phyloP scores from a whole-genome alignment of 2,888 invertebrate species.

The Polydrusus tereticollis region DNA sequence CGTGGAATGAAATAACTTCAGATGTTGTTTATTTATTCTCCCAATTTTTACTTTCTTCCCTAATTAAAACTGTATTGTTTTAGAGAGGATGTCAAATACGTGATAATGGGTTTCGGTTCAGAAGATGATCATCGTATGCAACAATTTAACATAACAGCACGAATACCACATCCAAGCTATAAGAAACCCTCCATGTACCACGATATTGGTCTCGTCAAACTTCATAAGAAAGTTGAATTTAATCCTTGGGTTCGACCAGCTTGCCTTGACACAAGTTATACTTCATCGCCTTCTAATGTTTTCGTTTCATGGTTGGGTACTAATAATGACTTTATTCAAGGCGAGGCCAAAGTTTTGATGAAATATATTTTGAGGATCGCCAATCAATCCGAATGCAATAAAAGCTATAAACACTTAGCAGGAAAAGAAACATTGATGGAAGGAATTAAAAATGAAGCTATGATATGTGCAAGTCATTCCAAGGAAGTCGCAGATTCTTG shows the following conservation, averaged over 20 bases:
- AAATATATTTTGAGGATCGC: conserved; percentile 69
- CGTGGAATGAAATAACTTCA: no score
- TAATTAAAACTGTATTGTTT: background rate
- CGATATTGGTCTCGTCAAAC: conserved; percentile 68
- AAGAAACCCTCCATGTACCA: conserved; percentile 64
- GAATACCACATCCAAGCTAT: conserved; percentile 65
- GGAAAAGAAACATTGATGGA: conserved; percentile 56
- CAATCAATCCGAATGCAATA: conserved; percentile 61
- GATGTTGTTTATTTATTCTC: no score
- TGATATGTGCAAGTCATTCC: conserved; percentile 71
- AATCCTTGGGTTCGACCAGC: conserved; percentile 66
- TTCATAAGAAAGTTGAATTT: conserved; percentile 62
- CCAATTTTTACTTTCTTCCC: no score
- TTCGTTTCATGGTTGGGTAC: conserved; percentile 70
- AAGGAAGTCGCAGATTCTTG: conserved; percentile 68
- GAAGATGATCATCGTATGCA: conserved; percentile 63
- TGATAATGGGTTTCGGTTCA: conserved; percentile 64
- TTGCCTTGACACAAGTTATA: conserved; percentile 61
- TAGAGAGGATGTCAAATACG: background rate
- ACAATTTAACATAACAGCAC: conserved; percentile 53
- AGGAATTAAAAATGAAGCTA: conserved; percentile 67
- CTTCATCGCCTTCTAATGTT: conserved; percentile 53
- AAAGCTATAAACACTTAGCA: conserved; percentile 53
- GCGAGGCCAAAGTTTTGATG: conserved; percentile 63
- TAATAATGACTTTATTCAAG: conserved; percentile 57